Evolutionary conservation across 1,140 invertebrate genomes (phyloP).

Genomic region (Nephotettix cincticeps): DNA sequence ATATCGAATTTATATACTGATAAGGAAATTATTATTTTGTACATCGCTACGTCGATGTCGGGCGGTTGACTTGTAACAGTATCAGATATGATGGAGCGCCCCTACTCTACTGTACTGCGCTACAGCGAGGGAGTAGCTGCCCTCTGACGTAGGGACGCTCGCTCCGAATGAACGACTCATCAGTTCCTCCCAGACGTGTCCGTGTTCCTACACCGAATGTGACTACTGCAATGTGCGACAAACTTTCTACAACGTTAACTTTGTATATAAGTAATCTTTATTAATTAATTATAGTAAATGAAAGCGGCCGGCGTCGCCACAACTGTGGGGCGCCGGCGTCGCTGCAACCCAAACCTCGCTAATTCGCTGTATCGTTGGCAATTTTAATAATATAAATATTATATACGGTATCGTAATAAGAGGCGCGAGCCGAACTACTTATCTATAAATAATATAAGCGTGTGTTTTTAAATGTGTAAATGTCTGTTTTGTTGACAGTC

Average conservation of each 20-base stretch:
- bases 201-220: constrained; percentile 32
- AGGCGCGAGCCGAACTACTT: constrained; percentile 15
- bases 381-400: constrained; percentile 37
- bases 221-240: constrained; percentile 14
- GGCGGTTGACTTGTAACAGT: no score
- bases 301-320: constrained; percentile 13
- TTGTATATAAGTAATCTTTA: constrained; percentile 33
- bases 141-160: no score
- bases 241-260: constrained; percentile 24
- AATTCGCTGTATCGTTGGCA: constrained; percentile 37
- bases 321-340: not conserved
- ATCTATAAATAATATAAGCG: constrained; percentile 34
- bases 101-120: no score
- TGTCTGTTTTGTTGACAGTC: constrained; percentile 17
- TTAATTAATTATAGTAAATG: constrained; percentile 32
- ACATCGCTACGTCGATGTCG: not conserved
- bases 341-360: constrained; percentile 35
- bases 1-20: constrained; percentile 20
- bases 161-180: not conserved
- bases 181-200: constrained; percentile 26
- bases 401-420: constrained; percentile 32
- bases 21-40: constrained; percentile 27
- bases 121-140: no score
- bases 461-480: constrained; percentile 36
- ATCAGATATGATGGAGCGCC: no score